Base-by-base conservation (phyloP, 2,113 vertebrate genomes). In the Scalopus aquaticus region DNA sequence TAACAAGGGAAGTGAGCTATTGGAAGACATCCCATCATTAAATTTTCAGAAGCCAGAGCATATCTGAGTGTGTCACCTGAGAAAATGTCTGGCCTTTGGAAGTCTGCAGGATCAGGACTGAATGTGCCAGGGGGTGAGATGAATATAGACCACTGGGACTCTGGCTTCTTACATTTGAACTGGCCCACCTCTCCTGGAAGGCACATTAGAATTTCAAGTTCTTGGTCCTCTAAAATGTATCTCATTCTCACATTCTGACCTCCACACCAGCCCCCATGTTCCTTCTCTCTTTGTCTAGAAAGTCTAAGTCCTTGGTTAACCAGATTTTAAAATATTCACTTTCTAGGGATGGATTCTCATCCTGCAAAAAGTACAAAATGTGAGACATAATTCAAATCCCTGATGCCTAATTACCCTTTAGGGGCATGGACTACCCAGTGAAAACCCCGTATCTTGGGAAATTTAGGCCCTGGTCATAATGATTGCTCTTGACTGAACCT, bases 11-110 rank as follows among this genome's bases (percentile, higher is more conserved):
- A 93, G 51, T 74, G 39, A 94, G 54, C 11, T 24, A 83, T 49
- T 42, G 80, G 72, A 90, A 96, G 81, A 77, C 64, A 76, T 88
- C 72, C 74, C 58, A 12, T 86, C 49, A 94, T 96, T 77, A 95
- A 89, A 92, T 44, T 86, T 91, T 96, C 84, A 93, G 70, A 88
- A 94, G 37, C 26, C 80, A 81, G 28, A 74, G 51, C 12, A 20
- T 65, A 82, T 46, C 80, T 82, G 89, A 90, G 13, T 24, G 10
- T 58, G 30, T 77, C 77, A 80, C 62, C 44, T 62, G 64, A 9
- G 17, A 24, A 42, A 95, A 62, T 65, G 30, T 93, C 84, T 95
- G 94, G 6, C 73, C 88, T 85, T 96, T 9, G 39, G 46, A 84
- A 76, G n/a, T 39, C 62, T 28, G 19, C 17, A 13, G 56, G 62